These are phyloP conservation scores for Gibbula magus DNA, from an alignment of 2,888 invertebrate species.

Conservation along the genomic window DNA sequence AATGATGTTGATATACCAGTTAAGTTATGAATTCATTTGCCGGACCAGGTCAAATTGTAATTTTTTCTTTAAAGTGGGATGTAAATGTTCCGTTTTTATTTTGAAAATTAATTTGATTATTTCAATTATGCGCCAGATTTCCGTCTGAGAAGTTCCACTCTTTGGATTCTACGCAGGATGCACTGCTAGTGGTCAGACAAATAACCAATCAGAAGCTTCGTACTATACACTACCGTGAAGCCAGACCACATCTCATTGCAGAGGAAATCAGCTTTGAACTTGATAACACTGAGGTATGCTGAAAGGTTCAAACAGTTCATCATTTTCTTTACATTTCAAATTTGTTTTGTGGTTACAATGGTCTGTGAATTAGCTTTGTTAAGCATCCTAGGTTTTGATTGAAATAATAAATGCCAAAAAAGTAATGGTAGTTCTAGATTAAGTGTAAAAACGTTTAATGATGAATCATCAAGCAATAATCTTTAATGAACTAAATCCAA, in stretches of 20 bases:
- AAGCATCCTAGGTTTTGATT: too few species aligned
- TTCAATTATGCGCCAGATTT: constrained; percentile 63
- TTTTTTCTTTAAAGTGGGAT: neutral
- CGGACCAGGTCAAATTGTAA: neutral
- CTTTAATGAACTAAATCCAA: too few species aligned
- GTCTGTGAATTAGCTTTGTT: too few species aligned
- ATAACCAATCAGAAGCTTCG: constrained; percentile 90
- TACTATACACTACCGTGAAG: constrained; percentile 84
- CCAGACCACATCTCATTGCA: constrained; percentile 88
- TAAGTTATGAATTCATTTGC: too few species aligned
- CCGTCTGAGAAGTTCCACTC: constrained; percentile 89
- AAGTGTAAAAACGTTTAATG: too few species aligned
- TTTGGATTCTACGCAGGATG: constrained; percentile 81
- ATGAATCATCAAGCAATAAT: too few species aligned
- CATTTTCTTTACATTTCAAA: too few species aligned
- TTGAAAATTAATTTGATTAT: neutral
- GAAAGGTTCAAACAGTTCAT: too few species aligned
- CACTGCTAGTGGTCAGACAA: constrained; percentile 84
- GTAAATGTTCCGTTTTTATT: neutral
- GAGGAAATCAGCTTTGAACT: constrained; percentile 84
- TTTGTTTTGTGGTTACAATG: too few species aligned
- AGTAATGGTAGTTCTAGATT: too few species aligned
- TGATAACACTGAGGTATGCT: constrained; percentile 44
- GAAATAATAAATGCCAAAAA: too few species aligned
- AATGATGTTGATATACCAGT: too few species aligned